Conservation (phyloP, 1,140 invertebrate genomes). For the Trichomalopsis sarcophagae region DNA sequence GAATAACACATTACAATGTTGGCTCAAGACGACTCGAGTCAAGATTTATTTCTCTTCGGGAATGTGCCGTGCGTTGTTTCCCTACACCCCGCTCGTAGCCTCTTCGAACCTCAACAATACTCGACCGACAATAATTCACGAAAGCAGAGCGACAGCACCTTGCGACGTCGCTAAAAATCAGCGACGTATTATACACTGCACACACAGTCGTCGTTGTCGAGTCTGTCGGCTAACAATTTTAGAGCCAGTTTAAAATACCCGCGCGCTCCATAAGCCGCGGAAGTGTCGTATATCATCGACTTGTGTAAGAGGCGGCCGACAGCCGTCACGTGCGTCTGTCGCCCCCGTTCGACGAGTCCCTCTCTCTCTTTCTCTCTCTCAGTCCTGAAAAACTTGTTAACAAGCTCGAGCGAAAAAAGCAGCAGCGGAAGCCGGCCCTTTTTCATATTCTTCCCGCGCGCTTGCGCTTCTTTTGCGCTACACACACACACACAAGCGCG, state of each 20-base stretch:
- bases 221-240: not conserved
- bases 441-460: slow-evolving; percentile 39
- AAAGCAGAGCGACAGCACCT: not conserved
- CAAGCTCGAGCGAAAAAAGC: slow-evolving; percentile 50
- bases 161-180: not conserved
- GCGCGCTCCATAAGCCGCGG: slow-evolving; percentile 3
- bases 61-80: not conserved
- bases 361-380: not conserved
- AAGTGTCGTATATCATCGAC: slow-evolving; percentile 56
- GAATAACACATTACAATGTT: slow-evolving; percentile 4
- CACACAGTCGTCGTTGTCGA: not conserved
- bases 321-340: slow-evolving; percentile 56
- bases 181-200: not conserved
- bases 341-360: slow-evolving; percentile 1
- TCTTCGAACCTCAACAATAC: not conserved
- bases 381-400: slow-evolving; percentile 59
- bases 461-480: not conserved
- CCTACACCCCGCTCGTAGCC: not conserved
- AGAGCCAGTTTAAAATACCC: slow-evolving; percentile 11
- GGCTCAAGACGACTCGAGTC: not conserved
- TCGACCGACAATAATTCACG: not conserved
- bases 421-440: slow-evolving; percentile 33
- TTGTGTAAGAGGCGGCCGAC: slow-evolving; percentile 54
- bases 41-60: slow-evolving; percentile 3
- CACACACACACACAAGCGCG: too few relatives aligned